A percentile compares a stretch with the other conserved stretches of the same genome.
Evolutionary conservation across 64 coral and sea anemone species (phyloP).

Genomic region (Actinia equina): DNA sequence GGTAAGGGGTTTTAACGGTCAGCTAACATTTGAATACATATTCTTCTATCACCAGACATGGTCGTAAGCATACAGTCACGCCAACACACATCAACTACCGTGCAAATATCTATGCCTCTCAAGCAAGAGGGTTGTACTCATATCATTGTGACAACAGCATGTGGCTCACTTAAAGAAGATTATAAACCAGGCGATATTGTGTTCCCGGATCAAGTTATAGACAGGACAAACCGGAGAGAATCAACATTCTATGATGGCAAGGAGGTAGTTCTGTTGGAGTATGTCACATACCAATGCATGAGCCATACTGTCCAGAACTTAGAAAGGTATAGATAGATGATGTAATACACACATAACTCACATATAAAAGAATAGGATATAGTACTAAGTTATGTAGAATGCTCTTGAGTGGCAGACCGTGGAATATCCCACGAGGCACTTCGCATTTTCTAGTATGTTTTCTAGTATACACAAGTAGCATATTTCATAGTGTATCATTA

Average conservation of each 20-base stretch:
- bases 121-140: constrained; percentile 91
- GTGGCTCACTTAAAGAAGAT: constrained; percentile 85
- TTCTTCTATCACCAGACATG: constrained; percentile 65
- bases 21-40: too few species aligned
- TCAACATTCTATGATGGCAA: constrained; percentile 98
- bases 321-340: constrained; percentile 52
- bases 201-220: constrained; percentile 94
- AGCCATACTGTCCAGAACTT: constrained; percentile 71
- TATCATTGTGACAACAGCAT: constrained; percentile 85
- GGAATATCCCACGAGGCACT: too few species aligned
- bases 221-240: constrained; percentile 80
- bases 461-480: too few species aligned
- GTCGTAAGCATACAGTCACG: constrained; percentile 78
- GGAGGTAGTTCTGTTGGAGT: constrained; percentile 62
- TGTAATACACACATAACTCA: too few species aligned
- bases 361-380: too few species aligned
- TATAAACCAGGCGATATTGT: constrained; percentile 82
- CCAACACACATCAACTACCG: constrained; percentile 97
- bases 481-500: too few species aligned
- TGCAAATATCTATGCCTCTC: constrained; percentile 83
- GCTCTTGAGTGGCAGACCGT: too few species aligned
- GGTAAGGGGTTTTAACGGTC: too few species aligned
- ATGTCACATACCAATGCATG: constrained; percentile 95
- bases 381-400: too few species aligned
- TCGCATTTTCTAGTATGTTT: too few species aligned